These are phyloP conservation scores for Catocala nupta DNA, from an alignment of 2,888 invertebrate species.

Conservation along the genomic window DNA sequence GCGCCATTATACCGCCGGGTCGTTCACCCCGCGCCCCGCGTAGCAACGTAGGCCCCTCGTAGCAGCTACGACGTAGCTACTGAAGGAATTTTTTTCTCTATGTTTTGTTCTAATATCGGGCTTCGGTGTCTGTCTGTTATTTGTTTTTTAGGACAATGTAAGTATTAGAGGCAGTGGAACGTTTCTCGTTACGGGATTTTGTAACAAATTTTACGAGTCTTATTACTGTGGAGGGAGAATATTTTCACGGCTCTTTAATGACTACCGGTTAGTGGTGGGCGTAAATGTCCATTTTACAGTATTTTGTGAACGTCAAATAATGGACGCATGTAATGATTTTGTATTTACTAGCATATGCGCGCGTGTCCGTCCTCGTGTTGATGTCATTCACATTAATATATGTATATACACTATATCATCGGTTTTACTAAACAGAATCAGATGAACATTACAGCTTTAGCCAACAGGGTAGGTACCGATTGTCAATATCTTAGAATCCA, in stretches of 20 bases:
- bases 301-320: neutral
- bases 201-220: constrained; percentile 47
- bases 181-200: constrained; percentile 42
- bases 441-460: too few relatives aligned
- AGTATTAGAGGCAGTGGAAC: constrained; percentile 52
- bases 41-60: constrained; percentile 56
- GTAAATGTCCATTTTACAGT: constrained; percentile 2
- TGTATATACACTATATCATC: too few relatives aligned
- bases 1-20: constrained; percentile 72
- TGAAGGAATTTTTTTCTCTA: constrained; percentile 58
- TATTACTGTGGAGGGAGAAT: constrained; percentile 40
- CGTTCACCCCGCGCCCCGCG: constrained; percentile 79
- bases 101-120: constrained; percentile 63
- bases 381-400: too few relatives aligned
- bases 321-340: neutral
- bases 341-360: too few relatives aligned
- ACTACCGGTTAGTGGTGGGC: constrained; percentile 8
- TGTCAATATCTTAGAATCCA: too few relatives aligned
- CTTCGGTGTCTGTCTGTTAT: constrained; percentile 51
- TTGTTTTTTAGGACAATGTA: constrained; percentile 60
- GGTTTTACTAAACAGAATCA: too few relatives aligned
- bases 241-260: constrained; percentile 39
- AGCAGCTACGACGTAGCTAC: constrained; percentile 62
- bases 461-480: too few relatives aligned
- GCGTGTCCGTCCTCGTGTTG: too few relatives aligned